These are phyloP conservation scores for Antechinus flavipes DNA, from an alignment of 2,113 vertebrate species.

Conservation along the genomic window DNA sequence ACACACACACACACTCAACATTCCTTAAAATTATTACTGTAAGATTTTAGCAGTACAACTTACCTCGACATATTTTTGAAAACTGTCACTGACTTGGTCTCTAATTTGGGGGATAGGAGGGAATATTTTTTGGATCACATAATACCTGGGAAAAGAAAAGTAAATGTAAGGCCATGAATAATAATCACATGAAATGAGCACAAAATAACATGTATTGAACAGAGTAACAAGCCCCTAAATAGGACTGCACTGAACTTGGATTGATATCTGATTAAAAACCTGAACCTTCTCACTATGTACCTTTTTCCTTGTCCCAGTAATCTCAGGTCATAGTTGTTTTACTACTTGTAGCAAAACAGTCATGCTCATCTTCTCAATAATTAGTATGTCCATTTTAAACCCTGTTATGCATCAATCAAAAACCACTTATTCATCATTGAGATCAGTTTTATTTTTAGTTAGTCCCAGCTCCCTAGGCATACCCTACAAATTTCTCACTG, in stretches of 20 bases:
- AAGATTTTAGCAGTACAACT: fast-evolving
- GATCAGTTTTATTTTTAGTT: not conserved
- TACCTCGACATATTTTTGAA: not conserved
- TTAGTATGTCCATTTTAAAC: not conserved
- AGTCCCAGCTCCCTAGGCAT: not conserved
- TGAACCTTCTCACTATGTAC: too few species aligned
- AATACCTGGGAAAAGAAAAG: conserved; percentile 17
- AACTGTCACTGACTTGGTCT: not conserved
- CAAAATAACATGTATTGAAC: not conserved
- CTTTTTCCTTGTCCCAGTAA: not conserved
- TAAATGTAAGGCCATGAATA: not conserved
- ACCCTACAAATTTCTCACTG: not conserved
- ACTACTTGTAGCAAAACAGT: not conserved
- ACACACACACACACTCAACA: too few species aligned
- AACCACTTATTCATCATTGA: not conserved
- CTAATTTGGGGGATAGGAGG: conserved; percentile 55
- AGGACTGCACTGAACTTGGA: not conserved
- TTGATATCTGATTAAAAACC: not conserved
- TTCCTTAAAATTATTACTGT: fast-evolving
- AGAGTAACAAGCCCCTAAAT: not conserved
- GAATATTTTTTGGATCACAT: conserved; percentile 7
- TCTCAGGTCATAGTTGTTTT: not conserved
- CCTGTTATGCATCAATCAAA: not conserved
- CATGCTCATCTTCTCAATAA: not conserved
- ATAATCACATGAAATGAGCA: not conserved